Evolutionary conservation across 2,113 vertebrate genomes (phyloP).

Genomic region (Syrmaticus mikado): DNA sequence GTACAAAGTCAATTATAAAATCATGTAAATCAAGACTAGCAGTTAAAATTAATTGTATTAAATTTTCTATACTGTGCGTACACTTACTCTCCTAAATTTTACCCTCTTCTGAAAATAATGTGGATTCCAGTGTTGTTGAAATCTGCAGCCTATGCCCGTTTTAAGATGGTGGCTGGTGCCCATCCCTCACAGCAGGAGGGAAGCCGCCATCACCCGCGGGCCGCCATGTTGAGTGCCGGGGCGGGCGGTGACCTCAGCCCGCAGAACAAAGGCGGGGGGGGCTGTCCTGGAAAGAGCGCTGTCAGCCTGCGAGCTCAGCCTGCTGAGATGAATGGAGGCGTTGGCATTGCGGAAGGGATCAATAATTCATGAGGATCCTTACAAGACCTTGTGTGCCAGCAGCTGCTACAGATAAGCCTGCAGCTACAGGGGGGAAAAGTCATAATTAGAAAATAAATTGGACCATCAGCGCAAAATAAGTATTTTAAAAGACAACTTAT

Average conservation of each 20-base stretch:
- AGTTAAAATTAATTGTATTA: not conserved
- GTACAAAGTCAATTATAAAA: not conserved
- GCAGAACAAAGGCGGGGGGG: fast-evolving
- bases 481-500: not conserved
- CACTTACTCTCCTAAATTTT: not conserved
- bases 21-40: not conserved
- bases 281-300: not conserved
- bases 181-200: not conserved
- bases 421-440: not conserved
- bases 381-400: not conserved
- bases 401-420: not conserved
- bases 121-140: not conserved
- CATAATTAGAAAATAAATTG: not conserved
- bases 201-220: not conserved
- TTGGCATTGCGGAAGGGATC: not conserved
- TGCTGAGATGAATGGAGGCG: not conserved
- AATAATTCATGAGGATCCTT: conserved; percentile 30
- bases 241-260: not conserved
- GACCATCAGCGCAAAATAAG: not conserved
- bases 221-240: not conserved
- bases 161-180: not conserved
- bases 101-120: not conserved
- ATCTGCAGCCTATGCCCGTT: fast-evolving
- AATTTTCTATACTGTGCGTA: not conserved
- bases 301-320: not conserved